Conservation (phyloP, 2,888 invertebrate species). For the Ophion slaviceki region DNA sequence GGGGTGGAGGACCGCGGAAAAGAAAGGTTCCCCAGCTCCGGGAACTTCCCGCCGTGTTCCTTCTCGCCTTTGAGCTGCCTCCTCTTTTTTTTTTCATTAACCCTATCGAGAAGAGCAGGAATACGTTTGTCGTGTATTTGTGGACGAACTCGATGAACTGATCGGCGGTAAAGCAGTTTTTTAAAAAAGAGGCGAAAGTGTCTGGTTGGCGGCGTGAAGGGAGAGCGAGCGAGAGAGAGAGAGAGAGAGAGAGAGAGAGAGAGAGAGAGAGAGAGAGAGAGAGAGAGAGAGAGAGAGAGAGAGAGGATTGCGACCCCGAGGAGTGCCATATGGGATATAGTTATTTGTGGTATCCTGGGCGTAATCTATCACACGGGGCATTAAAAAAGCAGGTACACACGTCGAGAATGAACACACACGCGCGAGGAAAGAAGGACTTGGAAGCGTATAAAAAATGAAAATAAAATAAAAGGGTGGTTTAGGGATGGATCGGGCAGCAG, state of each 20-base stretch:
- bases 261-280: constrained; percentile 25
- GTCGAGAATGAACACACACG: constrained; percentile 43
- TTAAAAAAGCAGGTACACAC: constrained; percentile 64
- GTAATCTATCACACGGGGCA: constrained; percentile 62
- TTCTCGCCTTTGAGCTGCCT: too few relatives aligned
- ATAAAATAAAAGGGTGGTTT: constrained; percentile 53
- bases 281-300: constrained; percentile 34
- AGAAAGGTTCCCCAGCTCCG: too few relatives aligned
- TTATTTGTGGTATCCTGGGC: constrained; percentile 62
- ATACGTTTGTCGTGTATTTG: constrained; percentile 41
- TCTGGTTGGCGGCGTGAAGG: constrained; percentile 17
- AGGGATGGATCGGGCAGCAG: constrained; percentile 59
- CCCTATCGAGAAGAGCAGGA: constrained; percentile 63
- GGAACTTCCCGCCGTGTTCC: too few relatives aligned
- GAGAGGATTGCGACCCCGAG: constrained; percentile 63
- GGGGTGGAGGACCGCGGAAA: constrained; percentile 13
- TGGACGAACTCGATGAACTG: constrained; percentile 42
- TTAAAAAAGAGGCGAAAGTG: constrained; percentile 59
- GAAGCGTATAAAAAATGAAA: constrained; percentile 45
- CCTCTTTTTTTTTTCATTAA: constrained; percentile 24
- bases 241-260: too few relatives aligned
- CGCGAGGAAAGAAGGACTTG: constrained; percentile 11
- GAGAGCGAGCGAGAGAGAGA: neutral
- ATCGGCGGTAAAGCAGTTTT: constrained; percentile 37
- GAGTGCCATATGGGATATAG: constrained; percentile 62